Percentiles rank a stretch among this genome's conserved stretches.
Evolutionary conservation across 2,888 invertebrate genomes (phyloP).

Genomic region (Cryptocephalus primarius): DNA sequence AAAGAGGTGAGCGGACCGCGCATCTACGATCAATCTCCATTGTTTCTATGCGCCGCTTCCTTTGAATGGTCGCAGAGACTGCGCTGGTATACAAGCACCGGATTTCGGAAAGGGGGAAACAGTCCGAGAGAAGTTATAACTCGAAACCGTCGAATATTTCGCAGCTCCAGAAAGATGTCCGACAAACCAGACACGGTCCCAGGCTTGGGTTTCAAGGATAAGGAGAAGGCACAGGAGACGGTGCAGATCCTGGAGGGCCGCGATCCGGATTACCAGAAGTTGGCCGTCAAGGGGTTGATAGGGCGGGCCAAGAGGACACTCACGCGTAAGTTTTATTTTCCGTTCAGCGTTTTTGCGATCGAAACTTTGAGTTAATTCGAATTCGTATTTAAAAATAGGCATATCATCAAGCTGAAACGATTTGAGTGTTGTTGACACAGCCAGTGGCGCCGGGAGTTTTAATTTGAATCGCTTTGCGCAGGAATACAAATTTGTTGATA

Average conservation of each 20-base stretch:
- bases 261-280: conserved; percentile 66
- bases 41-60: background rate
- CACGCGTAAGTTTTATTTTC: conserved; percentile 39
- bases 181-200: conserved; percentile 51
- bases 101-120: background rate
- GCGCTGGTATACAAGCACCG: background rate
- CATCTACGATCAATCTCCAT: background rate
- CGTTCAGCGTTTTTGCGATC: background rate
- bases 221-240: conserved; percentile 59
- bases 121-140: background rate
- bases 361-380: background rate
- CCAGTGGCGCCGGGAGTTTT: conserved; percentile 1
- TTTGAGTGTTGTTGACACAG: conserved; percentile 2
- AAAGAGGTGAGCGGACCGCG: background rate
- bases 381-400: too few species aligned
- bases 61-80: background rate
- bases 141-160: background rate
- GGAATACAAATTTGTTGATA: too few species aligned
- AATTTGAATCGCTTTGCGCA: background rate
- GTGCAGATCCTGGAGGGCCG: conserved; percentile 56
- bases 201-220: conserved; percentile 68
- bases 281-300: conserved; percentile 59
- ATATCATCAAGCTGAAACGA: too few species aligned
- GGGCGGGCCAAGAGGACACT: conserved; percentile 62
- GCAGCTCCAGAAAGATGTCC: conserved; percentile 22